A percentile compares a stretch with the other conserved stretches of the same genome.
Conservation (phyloP, 2,797 vertebrate genomes). For the Etheostoma perlongum region DNA sequence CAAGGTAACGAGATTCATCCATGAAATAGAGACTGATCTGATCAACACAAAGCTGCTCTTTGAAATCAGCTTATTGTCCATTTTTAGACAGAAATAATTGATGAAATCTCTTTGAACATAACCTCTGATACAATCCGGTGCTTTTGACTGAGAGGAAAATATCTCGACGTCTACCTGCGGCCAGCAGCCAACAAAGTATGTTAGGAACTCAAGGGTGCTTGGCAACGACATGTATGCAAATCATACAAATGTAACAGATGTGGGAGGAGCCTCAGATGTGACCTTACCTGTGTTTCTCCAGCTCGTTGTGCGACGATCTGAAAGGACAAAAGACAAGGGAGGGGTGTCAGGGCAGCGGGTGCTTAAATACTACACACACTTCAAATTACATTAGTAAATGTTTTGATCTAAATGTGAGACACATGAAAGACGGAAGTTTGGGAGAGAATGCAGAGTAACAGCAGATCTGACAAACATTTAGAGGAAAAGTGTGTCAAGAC, state of each 20-base stretch:
- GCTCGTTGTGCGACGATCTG: constrained; percentile 96
- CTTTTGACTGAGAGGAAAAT: constrained; percentile 27
- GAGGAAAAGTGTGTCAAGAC: constrained; percentile 30
- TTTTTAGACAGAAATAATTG: constrained; percentile 58
- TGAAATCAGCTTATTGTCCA: constrained; percentile 61
- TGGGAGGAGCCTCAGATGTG: constrained; percentile 1
- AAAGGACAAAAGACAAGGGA: constrained; percentile 58
- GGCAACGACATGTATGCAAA: constrained; percentile 16
- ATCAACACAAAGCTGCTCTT: constrained; percentile 55
- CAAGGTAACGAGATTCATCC: constrained; percentile 59
- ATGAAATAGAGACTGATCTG: constrained; percentile 61
- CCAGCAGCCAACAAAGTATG: background rate
- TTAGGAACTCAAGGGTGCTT: background rate
- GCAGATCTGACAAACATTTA: constrained; percentile 40
- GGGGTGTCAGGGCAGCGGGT: constrained; percentile 17
- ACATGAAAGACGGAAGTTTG: constrained; percentile 37
- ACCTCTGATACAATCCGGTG: constrained; percentile 33
- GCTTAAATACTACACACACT: constrained; percentile 7
- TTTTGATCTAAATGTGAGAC: constrained; percentile 39
- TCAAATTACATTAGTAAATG: constrained; percentile 25
- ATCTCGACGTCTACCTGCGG: constrained; percentile 35
- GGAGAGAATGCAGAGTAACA: constrained; percentile 19
- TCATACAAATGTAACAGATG: constrained; percentile 24
- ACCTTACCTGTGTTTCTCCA: constrained; percentile 99
- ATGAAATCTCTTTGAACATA: constrained; percentile 58